phyloP scores from a whole-genome alignment of 2,888 invertebrate genomes.

The Macrosiphum euphorbiae region DNA sequence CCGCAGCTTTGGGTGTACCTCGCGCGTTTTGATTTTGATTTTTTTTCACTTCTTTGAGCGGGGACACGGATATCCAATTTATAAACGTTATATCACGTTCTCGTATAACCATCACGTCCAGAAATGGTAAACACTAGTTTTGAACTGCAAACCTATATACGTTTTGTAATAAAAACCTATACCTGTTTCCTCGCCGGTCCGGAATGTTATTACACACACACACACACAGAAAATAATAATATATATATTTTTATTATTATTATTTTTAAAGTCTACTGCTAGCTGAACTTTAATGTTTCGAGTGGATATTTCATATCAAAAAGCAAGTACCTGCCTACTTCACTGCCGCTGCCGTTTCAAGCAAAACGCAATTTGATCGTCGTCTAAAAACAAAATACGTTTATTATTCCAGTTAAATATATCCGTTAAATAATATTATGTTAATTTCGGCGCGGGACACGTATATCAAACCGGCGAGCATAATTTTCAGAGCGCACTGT shows the following conservation, averaged over 20 bases:
- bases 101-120: slow-evolving; percentile 35
- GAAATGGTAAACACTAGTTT: slow-evolving; percentile 55
- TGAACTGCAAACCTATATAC: slow-evolving; percentile 19
- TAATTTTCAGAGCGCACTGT: not conserved
- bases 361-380: not conserved
- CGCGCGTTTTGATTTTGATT: not conserved
- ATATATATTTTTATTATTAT: not conserved
- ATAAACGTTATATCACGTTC: slow-evolving; percentile 56
- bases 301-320: not conserved
- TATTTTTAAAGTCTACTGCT: not conserved
- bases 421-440: not conserved
- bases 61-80: slow-evolving; percentile 37
- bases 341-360: not conserved
- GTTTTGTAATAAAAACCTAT: slow-evolving; percentile 34
- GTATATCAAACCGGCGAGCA: not conserved
- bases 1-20: not conserved
- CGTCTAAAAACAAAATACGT: not conserved
- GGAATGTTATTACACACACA: slow-evolving; percentile 32
- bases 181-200: slow-evolving; percentile 42
- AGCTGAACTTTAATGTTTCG: not conserved
- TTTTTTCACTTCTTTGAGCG: not conserved
- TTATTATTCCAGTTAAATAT: not conserved
- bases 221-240: too few relatives aligned
- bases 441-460: not conserved
- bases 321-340: not conserved